Percentiles rank a stretch among this genome's conserved stretches.
phyloP scores from a whole-genome alignment of 2,888 invertebrate species.

The Gastracanthus pulcherrimus region DNA sequence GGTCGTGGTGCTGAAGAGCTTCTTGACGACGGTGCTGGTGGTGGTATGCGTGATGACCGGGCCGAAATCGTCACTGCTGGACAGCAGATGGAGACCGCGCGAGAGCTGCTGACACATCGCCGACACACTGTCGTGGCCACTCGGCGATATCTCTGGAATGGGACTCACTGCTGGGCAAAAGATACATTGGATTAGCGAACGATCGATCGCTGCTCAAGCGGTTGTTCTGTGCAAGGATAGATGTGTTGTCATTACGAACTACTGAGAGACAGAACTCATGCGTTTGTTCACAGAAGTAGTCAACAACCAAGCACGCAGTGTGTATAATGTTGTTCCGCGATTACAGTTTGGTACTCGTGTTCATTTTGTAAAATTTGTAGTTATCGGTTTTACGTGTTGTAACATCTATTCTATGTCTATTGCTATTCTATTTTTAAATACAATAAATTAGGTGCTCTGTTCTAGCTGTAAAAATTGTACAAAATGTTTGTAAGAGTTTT shows the following conservation, averaged over 20 bases:
- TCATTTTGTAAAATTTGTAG: conserved; percentile 1
- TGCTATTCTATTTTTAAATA: neutral
- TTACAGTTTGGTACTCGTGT: neutral
- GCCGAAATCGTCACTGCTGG: conserved; percentile 80
- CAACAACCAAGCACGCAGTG: conserved; percentile 17
- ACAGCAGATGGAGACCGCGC: conserved; percentile 86
- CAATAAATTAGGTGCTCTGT: too few relatives aligned
- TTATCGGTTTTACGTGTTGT: too few relatives aligned
- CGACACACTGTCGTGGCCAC: conserved; percentile 84
- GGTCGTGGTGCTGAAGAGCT: conserved; percentile 66
- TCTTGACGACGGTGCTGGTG: conserved; percentile 68
- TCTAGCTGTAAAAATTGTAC: neutral
- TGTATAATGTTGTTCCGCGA: neutral
- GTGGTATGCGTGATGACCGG: conserved; percentile 67
- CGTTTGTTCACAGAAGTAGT: conserved; percentile 14
- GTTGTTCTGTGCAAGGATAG: conserved; percentile 7
- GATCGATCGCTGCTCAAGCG: neutral
- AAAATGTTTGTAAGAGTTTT: neutral
- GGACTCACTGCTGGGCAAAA: conserved; percentile 82
- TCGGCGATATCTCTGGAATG: conserved; percentile 87
- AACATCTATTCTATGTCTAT: neutral
- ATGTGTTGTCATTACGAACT: conserved; percentile 26
- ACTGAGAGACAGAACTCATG: conserved; percentile 37
- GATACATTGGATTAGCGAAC: conserved; percentile 16
- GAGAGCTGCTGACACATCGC: conserved; percentile 91